Evolutionary conservation across 2,113 vertebrate genomes (phyloP), one percentile per base, ranked within the genome.

Genomic region (Cavia aperea): DNA sequence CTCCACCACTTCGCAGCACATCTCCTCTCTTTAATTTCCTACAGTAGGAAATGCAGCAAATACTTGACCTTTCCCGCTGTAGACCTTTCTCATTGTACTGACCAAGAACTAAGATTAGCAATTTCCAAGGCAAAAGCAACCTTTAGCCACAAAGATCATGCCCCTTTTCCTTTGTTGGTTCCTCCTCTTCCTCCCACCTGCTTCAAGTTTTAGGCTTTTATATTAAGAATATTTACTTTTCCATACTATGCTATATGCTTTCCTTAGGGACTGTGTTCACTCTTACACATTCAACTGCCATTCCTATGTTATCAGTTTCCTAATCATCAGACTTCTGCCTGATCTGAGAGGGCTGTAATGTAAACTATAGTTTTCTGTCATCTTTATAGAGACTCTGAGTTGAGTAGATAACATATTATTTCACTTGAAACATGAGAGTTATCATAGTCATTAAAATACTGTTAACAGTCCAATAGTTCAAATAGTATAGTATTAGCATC

Each of bases 341-440:
- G 39, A 90, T 21, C n/a, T n/a, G 43, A 92, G 15, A 65, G 66
- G 49, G 86, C 43, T 31, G 24, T 5, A n/a, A 29, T 54, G 2
- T 68, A n/a, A 90, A 81, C 26, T 51, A 6, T 43, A 51, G 60
- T 81, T 86, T 88, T 90, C 83, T 86, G 56, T 49, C 79, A 85
- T 81, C 89, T 90, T 94, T 93, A 86, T 24, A 88, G 5, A 83
- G 23, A 39, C 39, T 14, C 15, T 88, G n/a, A 85, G 4, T 83
- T 92, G 54, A 94, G 11, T 70, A 92, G 49, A n/a, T 91, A 21
- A 65, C 36, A 92, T 82, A 24, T 39, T 78, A 39, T 56, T 81
- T 83, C 86, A 92, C 90, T 78, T 88, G 70, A 58, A 49, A 19
- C 79, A 92, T 19, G 60, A 92, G 58, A 54, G 58, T 86, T 63